Percentiles rank a stretch among this genome's conserved stretches.
Conservation (phyloP, 1,140 invertebrate species). For the Oncopeltus fasciatus region DNA sequence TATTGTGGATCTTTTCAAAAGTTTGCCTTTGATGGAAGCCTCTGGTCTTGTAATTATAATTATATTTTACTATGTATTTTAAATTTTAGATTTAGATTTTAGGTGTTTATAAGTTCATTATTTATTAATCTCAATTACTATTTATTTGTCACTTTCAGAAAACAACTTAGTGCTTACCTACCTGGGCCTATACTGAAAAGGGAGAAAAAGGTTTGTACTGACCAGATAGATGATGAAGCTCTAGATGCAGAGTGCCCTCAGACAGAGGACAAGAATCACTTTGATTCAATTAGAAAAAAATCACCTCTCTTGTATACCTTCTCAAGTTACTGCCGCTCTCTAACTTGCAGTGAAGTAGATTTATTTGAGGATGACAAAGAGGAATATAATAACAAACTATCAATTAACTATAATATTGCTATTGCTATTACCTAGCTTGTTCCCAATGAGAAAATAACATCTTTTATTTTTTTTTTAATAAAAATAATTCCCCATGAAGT, state of each 20-base stretch:
- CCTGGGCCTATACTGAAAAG: conserved; percentile 50
- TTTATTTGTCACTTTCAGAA: conserved; percentile 32
- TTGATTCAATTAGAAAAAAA: not conserved
- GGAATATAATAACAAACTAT: not conserved
- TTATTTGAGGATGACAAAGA: not conserved
- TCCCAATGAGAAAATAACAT: not conserved
- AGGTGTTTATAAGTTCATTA: too few species aligned
- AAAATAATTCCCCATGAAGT: not conserved
- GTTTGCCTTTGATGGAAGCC: too few species aligned
- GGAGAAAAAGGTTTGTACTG: conserved; percentile 39
- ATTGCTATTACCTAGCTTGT: not conserved
- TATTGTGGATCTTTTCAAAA: too few species aligned
- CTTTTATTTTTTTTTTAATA: not conserved
- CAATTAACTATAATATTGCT: not conserved
- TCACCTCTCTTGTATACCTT: not conserved
- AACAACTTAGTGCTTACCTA: conserved; percentile 60
- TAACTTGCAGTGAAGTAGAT: not conserved
- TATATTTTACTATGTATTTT: too few species aligned
- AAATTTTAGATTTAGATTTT: too few species aligned
- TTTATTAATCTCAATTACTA: too few species aligned
- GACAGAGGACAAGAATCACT: not conserved
- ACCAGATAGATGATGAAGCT: not conserved
- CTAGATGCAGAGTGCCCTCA: not conserved
- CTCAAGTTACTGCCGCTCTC: not conserved
- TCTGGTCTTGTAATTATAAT: too few species aligned